Conservation (phyloP, 2,888 invertebrate species). For the Sycophila texana region DNA sequence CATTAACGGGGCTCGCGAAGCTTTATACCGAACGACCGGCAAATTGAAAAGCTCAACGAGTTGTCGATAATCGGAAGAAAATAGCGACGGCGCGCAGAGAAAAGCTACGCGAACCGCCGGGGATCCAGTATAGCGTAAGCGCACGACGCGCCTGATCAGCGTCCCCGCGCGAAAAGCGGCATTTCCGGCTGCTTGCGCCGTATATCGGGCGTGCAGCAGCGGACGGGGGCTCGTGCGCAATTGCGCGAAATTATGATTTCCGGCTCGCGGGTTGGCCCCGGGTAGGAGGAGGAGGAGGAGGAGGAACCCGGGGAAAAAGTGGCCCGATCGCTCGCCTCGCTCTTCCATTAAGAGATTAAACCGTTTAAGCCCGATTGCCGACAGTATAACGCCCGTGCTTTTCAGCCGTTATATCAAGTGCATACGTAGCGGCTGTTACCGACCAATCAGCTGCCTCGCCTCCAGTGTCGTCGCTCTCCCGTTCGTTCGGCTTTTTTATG, state of each 20-base stretch:
- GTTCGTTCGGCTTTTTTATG: too few relatives aligned
- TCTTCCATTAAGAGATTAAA: slow-evolving; percentile 56
- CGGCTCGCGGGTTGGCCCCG: slow-evolving; percentile 25
- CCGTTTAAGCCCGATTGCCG: slow-evolving; percentile 40
- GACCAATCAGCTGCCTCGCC: neutral
- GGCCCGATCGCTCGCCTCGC: slow-evolving; percentile 58
- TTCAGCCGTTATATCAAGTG: slow-evolving; percentile 8
- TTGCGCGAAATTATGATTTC: slow-evolving; percentile 55
- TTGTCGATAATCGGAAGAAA: slow-evolving; percentile 38
- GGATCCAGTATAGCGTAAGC: neutral
- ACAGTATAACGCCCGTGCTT: slow-evolving; percentile 2
- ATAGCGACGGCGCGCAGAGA: neutral
- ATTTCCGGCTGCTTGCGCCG: slow-evolving; percentile 26
- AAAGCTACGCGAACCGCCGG: neutral
- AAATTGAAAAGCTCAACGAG: slow-evolving; percentile 34
- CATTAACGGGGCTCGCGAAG: neutral
- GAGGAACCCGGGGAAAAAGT: slow-evolving; percentile 46
- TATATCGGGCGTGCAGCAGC: slow-evolving; percentile 15
- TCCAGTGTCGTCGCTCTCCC: neutral
- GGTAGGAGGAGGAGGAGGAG: slow-evolving; percentile 8
- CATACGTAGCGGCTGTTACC: slow-evolving; percentile 2
- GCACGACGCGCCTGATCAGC: neutral
- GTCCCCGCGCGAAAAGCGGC: slow-evolving; percentile 16
- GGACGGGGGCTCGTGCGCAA: slow-evolving; percentile 35
- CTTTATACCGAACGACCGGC: slow-evolving; percentile 7